Evolutionary conservation across 2,113 vertebrate species (phyloP), one percentile per base, ranked within the genome.

Genomic region (Bostrychus sinensis): DNA sequence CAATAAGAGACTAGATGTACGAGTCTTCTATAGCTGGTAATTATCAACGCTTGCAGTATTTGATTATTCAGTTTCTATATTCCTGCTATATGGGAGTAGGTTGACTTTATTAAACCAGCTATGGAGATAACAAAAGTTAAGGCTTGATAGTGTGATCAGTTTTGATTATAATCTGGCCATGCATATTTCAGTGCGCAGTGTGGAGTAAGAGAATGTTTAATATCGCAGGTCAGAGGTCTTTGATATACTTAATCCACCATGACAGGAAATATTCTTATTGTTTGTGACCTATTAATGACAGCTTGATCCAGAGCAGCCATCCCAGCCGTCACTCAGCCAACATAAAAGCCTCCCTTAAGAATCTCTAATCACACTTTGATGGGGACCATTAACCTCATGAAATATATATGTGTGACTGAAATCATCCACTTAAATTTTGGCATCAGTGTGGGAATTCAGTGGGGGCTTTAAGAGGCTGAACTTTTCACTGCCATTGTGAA

Each of bases 401-500:
- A 89, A 87, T 87, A 88, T 90, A 88, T 72, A 88, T 86, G 77
- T 80, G 65, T 69, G 70, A 87, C 81, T 85, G 66, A 77, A 89
- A 85, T 83, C 56, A 80, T 75, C 77, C 88, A 89, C 85, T 91
- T 90, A 86, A 88, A 89, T 69, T 88, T 91, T 89, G 87, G 84
- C 87, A 88, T 77, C 68, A 74, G 78, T 59, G 66, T 72, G 71
- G 74, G 72, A 73, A 85, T 77, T 82, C 78, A 66, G 48, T 14
- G 17, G 30, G 17, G 26, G 30, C 71, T 72, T 78, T 42, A 61
- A 25, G 45, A 48, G 45, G 45, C 61, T 23, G 64, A 82, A 81
- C 64, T 78, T 86, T 81, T 76, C 66, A 61, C 66, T 46, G 66
- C 74, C 54, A 76, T 75, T 62, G 45, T 82, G 42, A 81, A 83